Base-by-base conservation (phyloP, 2,113 vertebrate genomes). In the Peromyscus maniculatus region DNA sequence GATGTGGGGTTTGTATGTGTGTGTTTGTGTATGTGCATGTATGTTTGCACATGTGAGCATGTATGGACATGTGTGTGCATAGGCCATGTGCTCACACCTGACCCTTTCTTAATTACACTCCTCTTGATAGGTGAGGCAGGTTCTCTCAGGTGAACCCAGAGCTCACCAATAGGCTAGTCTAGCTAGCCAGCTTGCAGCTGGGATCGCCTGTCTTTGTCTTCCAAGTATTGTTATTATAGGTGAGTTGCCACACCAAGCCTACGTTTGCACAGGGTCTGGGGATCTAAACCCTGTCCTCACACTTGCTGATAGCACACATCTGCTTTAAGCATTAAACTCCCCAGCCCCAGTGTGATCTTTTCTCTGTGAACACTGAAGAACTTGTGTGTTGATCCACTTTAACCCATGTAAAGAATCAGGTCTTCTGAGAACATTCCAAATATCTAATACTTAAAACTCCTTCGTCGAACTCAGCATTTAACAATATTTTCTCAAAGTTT, bases 401-500 rank as follows among this genome's bases (percentile, higher is more conserved):
- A 84, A 43, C 21, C 5, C 11, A 88, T 28, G 78, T 66, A 8
- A 71, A 91, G 64, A 92, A 75, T 26, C 11, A 21, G 6, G 28
- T 82, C 15, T 96, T 89, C 52, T 84, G 86, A 74, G 80, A 93
- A 75, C 24, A 71, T 22, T 21, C 92, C 26, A 43, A 19, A 87
- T 77, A 89, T 96, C 31, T 49, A 91, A 66, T 39, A 86, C 15
- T 93, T 87, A 69, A 77, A 59, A 92, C 13, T 71, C 22, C 66
- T 91, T 95, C 46, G 49, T 7, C 49, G 94, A 95, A 90, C 36
- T 89, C 57, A 36, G 62, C 31, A 82, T 94, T 86, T 71, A 62
- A 46, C 84, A 94, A 62, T 15, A 93, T 89, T 89, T 87, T 96
- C 16, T 95, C n/a, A 22, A 96, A 71, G 52, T 84, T 12, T 67